These are phyloP conservation scores for Uromys caudimaculatus DNA, from an alignment of 2,797 vertebrate genomes.

Conservation along the genomic window DNA sequence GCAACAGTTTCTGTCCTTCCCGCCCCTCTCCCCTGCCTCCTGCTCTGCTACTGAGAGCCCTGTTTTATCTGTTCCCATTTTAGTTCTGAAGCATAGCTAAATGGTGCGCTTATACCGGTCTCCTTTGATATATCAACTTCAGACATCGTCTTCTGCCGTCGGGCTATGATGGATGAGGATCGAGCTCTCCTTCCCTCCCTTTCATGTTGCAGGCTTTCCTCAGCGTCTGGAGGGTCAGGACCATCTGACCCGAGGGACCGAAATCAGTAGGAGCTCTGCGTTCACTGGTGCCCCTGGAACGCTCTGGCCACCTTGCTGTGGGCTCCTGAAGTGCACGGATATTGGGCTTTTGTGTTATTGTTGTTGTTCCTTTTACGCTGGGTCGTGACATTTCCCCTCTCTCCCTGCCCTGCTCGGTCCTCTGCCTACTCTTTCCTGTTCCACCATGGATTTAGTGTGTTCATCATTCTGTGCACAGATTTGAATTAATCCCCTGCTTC, in stretches of 20 bases:
- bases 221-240: neutral
- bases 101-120: neutral
- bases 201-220: slow-evolving; percentile 45
- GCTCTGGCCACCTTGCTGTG: neutral
- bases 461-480: neutral
- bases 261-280: neutral
- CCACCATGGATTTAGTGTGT: neutral
- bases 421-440: neutral
- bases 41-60: slow-evolving; percentile 58
- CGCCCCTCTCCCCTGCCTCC: neutral
- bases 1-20: slow-evolving; percentile 38
- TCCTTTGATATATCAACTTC: slow-evolving; percentile 66
- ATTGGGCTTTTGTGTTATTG: neutral
- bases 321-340: neutral
- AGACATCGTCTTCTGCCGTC: slow-evolving; percentile 67
- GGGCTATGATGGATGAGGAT: slow-evolving; percentile 44
- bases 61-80: slow-evolving; percentile 71
- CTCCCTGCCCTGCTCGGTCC: neutral
- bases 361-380: neutral
- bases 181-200: neutral
- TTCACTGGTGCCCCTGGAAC: neutral
- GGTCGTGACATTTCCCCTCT: neutral
- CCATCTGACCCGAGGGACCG: neutral
- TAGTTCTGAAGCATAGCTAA: slow-evolving; percentile 67
- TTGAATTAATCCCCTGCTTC: neutral